Conservation (phyloP, 1,140 invertebrate genomes). For the Nilaparvata lugens region DNA sequence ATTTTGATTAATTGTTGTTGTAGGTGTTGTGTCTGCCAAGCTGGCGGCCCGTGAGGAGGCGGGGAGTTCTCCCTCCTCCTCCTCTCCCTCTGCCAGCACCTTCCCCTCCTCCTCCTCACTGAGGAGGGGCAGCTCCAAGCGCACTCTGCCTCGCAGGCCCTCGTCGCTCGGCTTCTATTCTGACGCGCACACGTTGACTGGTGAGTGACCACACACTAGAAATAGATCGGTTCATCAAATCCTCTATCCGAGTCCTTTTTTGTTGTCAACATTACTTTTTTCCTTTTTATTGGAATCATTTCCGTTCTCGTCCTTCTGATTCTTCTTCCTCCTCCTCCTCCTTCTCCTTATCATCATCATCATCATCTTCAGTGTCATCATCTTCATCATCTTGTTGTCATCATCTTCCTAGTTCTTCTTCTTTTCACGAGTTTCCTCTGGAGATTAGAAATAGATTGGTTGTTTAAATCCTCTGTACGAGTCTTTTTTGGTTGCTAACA, state of each 20-base stretch:
- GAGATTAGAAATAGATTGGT: too few species aligned
- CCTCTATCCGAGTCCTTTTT: background rate
- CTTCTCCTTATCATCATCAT: background rate
- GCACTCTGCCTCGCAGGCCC: too few species aligned
- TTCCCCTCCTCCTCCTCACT: conserved; percentile 13
- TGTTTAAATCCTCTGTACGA: too few species aligned
- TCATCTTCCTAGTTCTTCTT: too few species aligned
- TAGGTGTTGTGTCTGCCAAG: background rate
- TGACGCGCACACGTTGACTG: conserved; percentile 22
- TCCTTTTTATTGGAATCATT: background rate
- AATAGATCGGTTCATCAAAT: background rate
- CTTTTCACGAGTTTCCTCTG: too few species aligned
- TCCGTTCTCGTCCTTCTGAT: too few species aligned
- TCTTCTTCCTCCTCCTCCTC: too few species aligned
- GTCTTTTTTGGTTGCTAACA: too few species aligned
- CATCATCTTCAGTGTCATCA: background rate
- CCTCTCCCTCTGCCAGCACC: conserved; percentile 2
- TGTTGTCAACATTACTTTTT: background rate
- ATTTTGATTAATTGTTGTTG: too few species aligned
- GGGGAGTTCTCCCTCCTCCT: background rate
- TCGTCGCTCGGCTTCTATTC: too few species aligned
- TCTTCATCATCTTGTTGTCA: background rate
- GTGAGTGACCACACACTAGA: conserved; percentile 1
- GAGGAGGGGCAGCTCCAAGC: too few species aligned
- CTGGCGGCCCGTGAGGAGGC: conserved; percentile 12